Evolutionary conservation across 2,797 vertebrate genomes (phyloP), one percentile per base, ranked within the genome.

Genomic region (Pipistrellus pipistrellus): DNA sequence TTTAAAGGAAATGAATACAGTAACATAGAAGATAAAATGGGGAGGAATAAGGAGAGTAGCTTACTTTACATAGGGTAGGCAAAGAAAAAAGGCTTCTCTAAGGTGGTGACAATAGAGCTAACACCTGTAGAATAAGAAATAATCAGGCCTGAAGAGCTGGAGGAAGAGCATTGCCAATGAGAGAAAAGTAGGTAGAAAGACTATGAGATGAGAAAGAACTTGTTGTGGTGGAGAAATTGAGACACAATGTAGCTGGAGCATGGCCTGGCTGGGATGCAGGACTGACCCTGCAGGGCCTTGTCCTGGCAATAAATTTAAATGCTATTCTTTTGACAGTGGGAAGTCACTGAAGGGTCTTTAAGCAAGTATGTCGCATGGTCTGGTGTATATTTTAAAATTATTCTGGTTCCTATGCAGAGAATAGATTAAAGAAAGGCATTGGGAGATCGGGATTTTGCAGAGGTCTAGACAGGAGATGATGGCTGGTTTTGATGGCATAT

Each of bases 1-100:
- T 91, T 85, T 85, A 76, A 90, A 95, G 35, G 38, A 86, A 91
- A 59, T 51, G 18, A 73, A 82, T 89, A 83, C 11, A 17, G 10
- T 87, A 62, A 73, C 73, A 59, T 4, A 84, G 53, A 93, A 1
- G 57, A 18, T 62, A 46, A 94, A 94, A 69, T n/a, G 64, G 20
- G 46, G 30, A 86, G 35, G 35, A 87, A 51, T 68, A 55, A 69
- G 35, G 48, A 72, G 12, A 59, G 2, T 48, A 51, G 44, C 64
- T 57, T 94, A 76, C 85, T 84, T 35, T 71, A 72, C 18, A 68
- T 27, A 76, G 21, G 11, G 4, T 46, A 64, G 35, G 44, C 68
- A 55, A 83, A 53, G 59, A 75, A 85, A 91, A 76, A 90, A 91
- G 41, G 8, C 14, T 85, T 85, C 83, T 84, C 53, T 46, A 44